phyloP scores from a whole-genome alignment of 2,113 vertebrate genomes.

The Arizona elegans region DNA sequence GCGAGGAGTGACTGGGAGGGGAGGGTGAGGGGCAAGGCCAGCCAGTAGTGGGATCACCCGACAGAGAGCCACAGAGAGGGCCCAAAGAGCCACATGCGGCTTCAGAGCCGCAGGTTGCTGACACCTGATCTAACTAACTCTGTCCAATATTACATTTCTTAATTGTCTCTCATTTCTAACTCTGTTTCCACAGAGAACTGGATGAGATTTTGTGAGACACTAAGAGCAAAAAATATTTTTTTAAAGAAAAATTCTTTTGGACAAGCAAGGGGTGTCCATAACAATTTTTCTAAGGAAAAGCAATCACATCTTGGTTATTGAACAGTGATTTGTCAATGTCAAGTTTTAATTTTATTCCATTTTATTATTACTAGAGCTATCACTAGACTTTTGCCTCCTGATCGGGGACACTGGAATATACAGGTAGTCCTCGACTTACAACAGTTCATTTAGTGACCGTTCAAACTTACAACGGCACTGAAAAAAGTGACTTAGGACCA shows the following conservation, averaged over 20 bases:
- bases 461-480: too few relatives aligned
- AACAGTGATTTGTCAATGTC: not conserved
- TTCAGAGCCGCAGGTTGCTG: too few relatives aligned
- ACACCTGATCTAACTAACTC: not conserved
- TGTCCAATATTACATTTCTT: not conserved
- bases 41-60: too few relatives aligned
- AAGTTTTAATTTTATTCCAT: not conserved
- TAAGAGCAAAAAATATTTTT: not conserved
- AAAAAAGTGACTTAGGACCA: too few relatives aligned
- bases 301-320: not conserved
- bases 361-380: not conserved
- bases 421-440: too few relatives aligned
- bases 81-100: too few relatives aligned
- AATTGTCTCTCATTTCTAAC: not conserved
- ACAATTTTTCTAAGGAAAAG: not conserved
- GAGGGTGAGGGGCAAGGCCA: too few relatives aligned
- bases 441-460: too few relatives aligned
- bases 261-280: not conserved
- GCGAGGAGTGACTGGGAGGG: too few relatives aligned
- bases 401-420: not conserved
- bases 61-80: too few relatives aligned
- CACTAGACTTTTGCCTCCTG: not conserved
- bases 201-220: not conserved
- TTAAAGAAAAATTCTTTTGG: not conserved
- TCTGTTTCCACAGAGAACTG: not conserved